Evolutionary conservation across 2,113 vertebrate genomes (phyloP).

Genomic region (Thalassoma bifasciatum): DNA sequence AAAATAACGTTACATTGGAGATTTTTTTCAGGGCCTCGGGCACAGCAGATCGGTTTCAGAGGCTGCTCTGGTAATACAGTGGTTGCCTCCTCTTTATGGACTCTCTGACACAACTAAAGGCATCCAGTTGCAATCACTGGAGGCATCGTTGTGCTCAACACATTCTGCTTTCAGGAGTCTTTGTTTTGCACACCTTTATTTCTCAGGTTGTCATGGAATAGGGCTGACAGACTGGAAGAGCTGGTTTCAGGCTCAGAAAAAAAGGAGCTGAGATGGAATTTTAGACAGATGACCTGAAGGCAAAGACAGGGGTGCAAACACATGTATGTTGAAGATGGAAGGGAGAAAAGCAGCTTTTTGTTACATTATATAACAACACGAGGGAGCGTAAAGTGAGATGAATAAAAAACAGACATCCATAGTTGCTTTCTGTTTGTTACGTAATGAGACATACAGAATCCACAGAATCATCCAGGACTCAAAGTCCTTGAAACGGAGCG

Average conservation of each 20-base stretch:
- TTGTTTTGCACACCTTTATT: conserved; percentile 83
- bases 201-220: conserved; percentile 88
- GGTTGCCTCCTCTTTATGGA: neutral
- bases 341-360: neutral
- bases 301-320: conserved; percentile 2
- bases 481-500: too few species aligned
- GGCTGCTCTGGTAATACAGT: conserved; percentile 1
- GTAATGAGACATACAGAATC: too few species aligned
- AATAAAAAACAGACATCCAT: neutral
- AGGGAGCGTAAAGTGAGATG: neutral
- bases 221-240: conserved; percentile 88
- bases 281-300: conserved; percentile 77
- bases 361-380: neutral
- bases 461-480: too few species aligned
- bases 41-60: conserved; percentile 39
- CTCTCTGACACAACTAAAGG: conserved; percentile 33
- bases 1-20: neutral
- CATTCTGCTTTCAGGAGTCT: conserved; percentile 71
- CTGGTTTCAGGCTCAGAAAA: conserved; percentile 81
- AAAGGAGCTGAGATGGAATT: conserved; percentile 77
- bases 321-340: neutral
- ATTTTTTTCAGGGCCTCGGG: conserved; percentile 7
- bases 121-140: conserved; percentile 38
- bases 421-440: too few species aligned
- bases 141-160: conserved; percentile 19